Conservation (phyloP, 2,888 invertebrate species). For the Sphaerophoria taeniata region DNA sequence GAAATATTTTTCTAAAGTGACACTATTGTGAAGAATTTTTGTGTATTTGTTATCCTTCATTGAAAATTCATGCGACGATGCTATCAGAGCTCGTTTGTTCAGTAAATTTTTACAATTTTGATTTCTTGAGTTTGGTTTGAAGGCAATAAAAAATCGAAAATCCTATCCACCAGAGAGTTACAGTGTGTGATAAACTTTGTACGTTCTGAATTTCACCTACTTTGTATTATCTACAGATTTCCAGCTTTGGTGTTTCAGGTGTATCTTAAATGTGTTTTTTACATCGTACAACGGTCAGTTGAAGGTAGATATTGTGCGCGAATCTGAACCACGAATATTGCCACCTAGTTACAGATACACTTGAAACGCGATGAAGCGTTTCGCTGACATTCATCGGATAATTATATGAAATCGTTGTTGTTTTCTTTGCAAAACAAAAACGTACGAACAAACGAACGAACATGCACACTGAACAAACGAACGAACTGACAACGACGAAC, state of each 20-base stretch:
- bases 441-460: not conserved
- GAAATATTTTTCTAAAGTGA: not conserved
- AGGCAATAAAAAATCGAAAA: not conserved
- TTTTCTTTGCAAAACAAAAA: not conserved
- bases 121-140: no score
- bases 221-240: not conserved
- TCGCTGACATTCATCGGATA: constrained; percentile 43
- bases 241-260: not conserved
- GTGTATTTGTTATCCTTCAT: no score
- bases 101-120: no score
- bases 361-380: constrained; percentile 36
- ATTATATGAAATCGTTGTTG: constrained; percentile 38
- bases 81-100: no score
- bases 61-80: no score
- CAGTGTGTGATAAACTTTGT: constrained; percentile 25
- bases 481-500: not conserved
- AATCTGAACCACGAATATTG: not conserved
- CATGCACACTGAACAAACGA: not conserved
- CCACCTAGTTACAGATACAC: constrained; percentile 14
- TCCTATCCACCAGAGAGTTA: constrained; percentile 24
- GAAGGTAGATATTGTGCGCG: not conserved
- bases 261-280: constrained; percentile 12
- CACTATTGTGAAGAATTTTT: no score
- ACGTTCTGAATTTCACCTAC: constrained; percentile 34
- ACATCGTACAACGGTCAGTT: not conserved